Evolutionary conservation across 1,140 invertebrate species (phyloP).

Genomic region (Cydia fagiglandana): DNA sequence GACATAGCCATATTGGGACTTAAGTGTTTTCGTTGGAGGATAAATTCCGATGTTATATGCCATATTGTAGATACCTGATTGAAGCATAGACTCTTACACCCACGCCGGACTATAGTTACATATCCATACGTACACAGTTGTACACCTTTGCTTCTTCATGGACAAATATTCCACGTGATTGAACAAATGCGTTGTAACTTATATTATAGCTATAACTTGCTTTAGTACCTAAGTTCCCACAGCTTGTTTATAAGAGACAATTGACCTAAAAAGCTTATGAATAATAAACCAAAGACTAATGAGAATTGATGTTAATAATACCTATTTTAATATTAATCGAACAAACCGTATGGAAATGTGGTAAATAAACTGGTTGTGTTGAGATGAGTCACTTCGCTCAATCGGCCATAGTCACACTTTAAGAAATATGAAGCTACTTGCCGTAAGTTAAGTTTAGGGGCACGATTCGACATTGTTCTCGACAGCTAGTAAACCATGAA

Average conservation of each 20-base stretch:
- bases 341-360: neutral
- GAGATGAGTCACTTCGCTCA: slow-evolving; percentile 21
- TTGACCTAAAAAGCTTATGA: slow-evolving; percentile 16
- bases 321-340: slow-evolving; percentile 7
- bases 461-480: too few species aligned
- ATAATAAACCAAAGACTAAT: neutral
- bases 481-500: too few species aligned
- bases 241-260: neutral
- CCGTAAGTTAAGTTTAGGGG: neutral
- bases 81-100: slow-evolving; percentile 12
- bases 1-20: slow-evolving; percentile 18
- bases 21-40: slow-evolving; percentile 22
- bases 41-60: slow-evolving; percentile 26
- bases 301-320: slow-evolving; percentile 3
- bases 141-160: slow-evolving; percentile 10
- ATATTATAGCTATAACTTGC: neutral
- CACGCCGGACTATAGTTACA: slow-evolving; percentile 17
- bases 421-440: neutral
- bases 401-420: neutral
- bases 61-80: slow-evolving; percentile 19
- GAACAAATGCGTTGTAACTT: slow-evolving; percentile 2
- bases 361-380: slow-evolving; percentile 18
- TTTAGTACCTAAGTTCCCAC: slow-evolving; percentile 1
- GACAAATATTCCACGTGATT: slow-evolving; percentile 13
- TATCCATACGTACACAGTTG: neutral